Conservation (phyloP, 2,113 vertebrate species). For the Lutjanus erythropterus region DNA sequence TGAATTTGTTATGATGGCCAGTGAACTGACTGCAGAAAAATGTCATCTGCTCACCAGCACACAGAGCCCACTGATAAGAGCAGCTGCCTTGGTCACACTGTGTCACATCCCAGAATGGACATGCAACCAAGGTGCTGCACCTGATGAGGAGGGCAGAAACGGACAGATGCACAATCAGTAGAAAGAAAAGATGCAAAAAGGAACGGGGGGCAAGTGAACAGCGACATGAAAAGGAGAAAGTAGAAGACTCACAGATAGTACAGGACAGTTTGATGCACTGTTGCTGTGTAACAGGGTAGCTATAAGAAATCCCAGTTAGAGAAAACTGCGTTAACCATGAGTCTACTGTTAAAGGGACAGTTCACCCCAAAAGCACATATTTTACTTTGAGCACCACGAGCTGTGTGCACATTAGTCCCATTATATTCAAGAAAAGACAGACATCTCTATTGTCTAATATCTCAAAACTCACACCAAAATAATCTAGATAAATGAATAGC, state of each 20-base stretch:
- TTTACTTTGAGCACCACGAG: too few relatives aligned
- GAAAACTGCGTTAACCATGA: conserved; percentile 1
- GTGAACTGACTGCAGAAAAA: conserved; percentile 26
- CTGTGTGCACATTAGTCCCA: too few relatives aligned
- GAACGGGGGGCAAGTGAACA: not conserved
- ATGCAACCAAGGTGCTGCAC: conserved; percentile 16
- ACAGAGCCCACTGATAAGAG: conserved; percentile 38
- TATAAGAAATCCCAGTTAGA: not conserved
- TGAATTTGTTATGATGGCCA: conserved; percentile 31
- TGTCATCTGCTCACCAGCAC: conserved; percentile 33
- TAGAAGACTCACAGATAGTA: not conserved
- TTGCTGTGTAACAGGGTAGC: not conserved
- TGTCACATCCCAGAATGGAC: conserved; percentile 40
- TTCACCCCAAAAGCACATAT: too few relatives aligned
- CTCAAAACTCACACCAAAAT: too few relatives aligned
- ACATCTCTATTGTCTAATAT: too few relatives aligned
- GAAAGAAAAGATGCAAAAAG: not conserved
- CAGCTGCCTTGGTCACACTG: conserved; percentile 22
- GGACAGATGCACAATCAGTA: conserved; percentile 5
- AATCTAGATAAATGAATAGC: too few relatives aligned
- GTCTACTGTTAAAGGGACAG: not conserved
- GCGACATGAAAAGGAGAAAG: not conserved
- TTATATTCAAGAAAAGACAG: too few relatives aligned
- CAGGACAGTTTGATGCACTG: not conserved
- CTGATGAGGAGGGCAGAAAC: conserved; percentile 6